phyloP scores from a whole-genome alignment of 2,888 invertebrate genomes.

The Sylvicola fuscatus region DNA sequence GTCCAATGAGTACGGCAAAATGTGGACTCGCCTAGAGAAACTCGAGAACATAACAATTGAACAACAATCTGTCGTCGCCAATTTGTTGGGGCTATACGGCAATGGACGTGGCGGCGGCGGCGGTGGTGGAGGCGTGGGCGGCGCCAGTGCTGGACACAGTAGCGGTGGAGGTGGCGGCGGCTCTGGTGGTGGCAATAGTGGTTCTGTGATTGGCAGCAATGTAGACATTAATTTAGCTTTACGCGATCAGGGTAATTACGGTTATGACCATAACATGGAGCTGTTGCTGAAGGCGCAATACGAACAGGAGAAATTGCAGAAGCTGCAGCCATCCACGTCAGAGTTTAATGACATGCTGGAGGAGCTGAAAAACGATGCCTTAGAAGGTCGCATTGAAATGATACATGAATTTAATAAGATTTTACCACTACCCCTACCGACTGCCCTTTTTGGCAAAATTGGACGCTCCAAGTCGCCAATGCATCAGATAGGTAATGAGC shows the following conservation, averaged over 20 bases:
- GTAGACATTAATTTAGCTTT: too few relatives aligned
- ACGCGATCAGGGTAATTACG: conserved; percentile 1
- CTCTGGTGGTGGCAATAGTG: too few relatives aligned
- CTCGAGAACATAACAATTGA: conserved; percentile 69
- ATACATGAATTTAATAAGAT: conserved; percentile 1
- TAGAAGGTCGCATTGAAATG: conserved; percentile 5
- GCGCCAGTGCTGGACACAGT: not conserved
- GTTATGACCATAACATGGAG: conserved; percentile 4
- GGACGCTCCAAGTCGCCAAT: not conserved
- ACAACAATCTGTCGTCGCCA: conserved; percentile 78
- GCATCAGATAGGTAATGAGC: not conserved
- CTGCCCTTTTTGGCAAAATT: not conserved
- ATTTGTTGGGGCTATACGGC: conserved; percentile 16
- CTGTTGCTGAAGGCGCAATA: conserved; percentile 3
- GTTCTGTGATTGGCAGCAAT: too few relatives aligned
- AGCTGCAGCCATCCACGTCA: conserved; percentile 7
- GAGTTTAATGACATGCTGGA: conserved; percentile 14
- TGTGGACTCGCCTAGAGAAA: conserved; percentile 83
- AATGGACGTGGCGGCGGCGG: conserved; percentile 18
- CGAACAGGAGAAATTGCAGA: conserved; percentile 2
- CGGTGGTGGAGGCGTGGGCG: conserved; percentile 15
- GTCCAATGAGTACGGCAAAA: conserved; percentile 80
- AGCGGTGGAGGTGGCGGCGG: too few relatives aligned
- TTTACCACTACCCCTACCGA: conserved; percentile 2
- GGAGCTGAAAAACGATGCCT: conserved; percentile 14